Conservation (phyloP, 1,140 invertebrate species). For the Araneus ventricosus region DNA sequence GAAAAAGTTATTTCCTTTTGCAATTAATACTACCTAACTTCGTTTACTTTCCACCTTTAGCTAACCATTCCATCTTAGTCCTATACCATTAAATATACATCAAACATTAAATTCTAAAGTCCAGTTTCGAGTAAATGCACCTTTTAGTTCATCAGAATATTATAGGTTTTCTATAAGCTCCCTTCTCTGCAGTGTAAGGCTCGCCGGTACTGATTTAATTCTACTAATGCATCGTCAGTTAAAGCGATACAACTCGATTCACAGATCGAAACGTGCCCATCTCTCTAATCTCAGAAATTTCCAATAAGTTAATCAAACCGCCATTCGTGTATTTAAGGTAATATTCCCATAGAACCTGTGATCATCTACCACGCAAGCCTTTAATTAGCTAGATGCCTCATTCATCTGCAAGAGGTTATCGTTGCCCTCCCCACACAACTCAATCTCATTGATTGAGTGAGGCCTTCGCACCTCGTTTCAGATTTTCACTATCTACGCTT, state of each 20-base stretch:
- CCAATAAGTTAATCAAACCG: constrained; percentile 50
- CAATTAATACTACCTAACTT: too few species aligned
- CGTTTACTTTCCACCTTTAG: too few species aligned
- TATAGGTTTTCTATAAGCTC: constrained; percentile 16
- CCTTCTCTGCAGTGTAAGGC: background rate
- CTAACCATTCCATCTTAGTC: too few species aligned
- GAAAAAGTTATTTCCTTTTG: too few species aligned
- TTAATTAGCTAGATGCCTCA: constrained; percentile 45
- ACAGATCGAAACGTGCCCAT: constrained; percentile 13
- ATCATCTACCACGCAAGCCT: constrained; percentile 48
- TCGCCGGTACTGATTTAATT: background rate
- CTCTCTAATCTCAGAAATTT: constrained; percentile 39
- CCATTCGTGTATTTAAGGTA: constrained; percentile 45
- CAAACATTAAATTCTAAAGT: background rate
- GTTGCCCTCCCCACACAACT: constrained; percentile 15
- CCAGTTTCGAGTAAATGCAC: background rate
- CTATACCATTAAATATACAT: too few species aligned
- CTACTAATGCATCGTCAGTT: constrained; percentile 8
- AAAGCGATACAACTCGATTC: constrained; percentile 12
- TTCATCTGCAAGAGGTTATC: constrained; percentile 42
- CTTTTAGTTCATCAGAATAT: constrained; percentile 3
- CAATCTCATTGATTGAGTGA: constrained; percentile 38
- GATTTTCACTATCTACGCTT: background rate
- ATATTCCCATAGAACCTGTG: constrained; percentile 54
- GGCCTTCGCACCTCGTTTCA: constrained; percentile 6